Percentiles rank a stretch among this genome's conserved stretches.
phyloP scores from a whole-genome alignment of 2,888 invertebrate genomes.

The Hesperia comma region DNA sequence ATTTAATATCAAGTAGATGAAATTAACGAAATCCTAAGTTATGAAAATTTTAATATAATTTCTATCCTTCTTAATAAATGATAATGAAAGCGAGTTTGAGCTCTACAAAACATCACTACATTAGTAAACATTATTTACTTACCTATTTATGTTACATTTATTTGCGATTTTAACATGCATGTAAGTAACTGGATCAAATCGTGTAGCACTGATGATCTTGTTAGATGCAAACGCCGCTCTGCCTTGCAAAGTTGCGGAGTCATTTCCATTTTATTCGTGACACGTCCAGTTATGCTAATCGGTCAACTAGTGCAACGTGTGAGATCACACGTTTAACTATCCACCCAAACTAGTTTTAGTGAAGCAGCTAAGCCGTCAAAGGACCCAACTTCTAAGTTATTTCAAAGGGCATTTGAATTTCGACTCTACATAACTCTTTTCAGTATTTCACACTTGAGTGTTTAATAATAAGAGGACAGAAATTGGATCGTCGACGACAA shows the following conservation, averaged over 20 bases:
- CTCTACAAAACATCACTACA: too few species aligned
- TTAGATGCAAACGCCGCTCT: conserved; percentile 25
- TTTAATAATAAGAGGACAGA: too few species aligned
- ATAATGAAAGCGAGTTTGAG: too few species aligned
- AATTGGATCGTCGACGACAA: too few species aligned
- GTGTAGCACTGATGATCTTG: conserved; percentile 16
- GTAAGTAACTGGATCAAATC: conserved; percentile 6
- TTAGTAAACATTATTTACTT: background rate
- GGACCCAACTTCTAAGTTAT: background rate
- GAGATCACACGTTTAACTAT: conserved; percentile 30
- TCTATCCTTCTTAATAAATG: too few species aligned
- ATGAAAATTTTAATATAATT: too few species aligned
- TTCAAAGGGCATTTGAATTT: background rate
- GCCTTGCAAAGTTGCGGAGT: conserved; percentile 46
- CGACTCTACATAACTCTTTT: too few species aligned
- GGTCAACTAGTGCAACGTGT: conserved; percentile 42
- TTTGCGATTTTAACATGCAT: background rate
- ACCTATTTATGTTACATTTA: too few species aligned
- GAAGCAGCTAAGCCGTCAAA: background rate
- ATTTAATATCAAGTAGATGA: background rate
- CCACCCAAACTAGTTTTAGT: conserved; percentile 12
- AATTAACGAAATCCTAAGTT: background rate
- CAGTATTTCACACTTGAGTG: too few species aligned
- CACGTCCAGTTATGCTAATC: conserved; percentile 81
- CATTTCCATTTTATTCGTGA: conserved; percentile 80